phyloP scores from a whole-genome alignment of 2,113 vertebrate species.

The Onychorhynchus coronatus region DNA sequence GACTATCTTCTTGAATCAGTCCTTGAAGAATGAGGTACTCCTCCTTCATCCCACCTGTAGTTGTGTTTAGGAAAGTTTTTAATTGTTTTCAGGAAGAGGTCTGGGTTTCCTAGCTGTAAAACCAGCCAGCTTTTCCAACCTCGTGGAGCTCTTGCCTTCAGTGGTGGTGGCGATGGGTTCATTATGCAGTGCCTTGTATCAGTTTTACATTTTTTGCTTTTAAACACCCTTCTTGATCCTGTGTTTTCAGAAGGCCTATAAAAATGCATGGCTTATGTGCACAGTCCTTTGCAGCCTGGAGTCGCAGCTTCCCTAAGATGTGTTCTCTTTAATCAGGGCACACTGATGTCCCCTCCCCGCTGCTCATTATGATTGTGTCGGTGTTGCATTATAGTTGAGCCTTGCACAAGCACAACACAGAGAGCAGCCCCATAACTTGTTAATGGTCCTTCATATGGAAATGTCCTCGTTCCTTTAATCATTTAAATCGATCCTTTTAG shows the following conservation, averaged over 20 bases:
- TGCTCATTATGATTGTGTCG: not conserved
- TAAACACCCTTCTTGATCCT: not conserved
- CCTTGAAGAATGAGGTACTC: not conserved
- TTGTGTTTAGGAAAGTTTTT: not conserved
- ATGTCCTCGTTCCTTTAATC: not conserved
- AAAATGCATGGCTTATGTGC: not conserved
- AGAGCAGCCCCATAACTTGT: not conserved
- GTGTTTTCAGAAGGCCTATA: not conserved
- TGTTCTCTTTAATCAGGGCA: not conserved
- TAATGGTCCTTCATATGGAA: not conserved
- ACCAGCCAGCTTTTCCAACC: not conserved
- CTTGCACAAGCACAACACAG: not conserved
- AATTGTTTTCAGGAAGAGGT: not conserved
- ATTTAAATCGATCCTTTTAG: not conserved
- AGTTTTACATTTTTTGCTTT: not conserved
- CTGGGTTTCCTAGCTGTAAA: not conserved
- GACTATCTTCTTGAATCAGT: not conserved
- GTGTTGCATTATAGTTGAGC: not conserved
- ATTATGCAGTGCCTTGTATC: not conserved
- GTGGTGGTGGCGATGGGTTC: not conserved
- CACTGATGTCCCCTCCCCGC: not conserved
- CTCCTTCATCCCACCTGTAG: not conserved
- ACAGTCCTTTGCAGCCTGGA: not conserved
- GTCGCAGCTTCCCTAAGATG: conserved; percentile 4
- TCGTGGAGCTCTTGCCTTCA: not conserved